A percentile compares a stretch with the other conserved stretches of the same genome.
Conservation (phyloP, 1,140 invertebrate genomes). For the Trichomalopsis sarcophagae region DNA sequence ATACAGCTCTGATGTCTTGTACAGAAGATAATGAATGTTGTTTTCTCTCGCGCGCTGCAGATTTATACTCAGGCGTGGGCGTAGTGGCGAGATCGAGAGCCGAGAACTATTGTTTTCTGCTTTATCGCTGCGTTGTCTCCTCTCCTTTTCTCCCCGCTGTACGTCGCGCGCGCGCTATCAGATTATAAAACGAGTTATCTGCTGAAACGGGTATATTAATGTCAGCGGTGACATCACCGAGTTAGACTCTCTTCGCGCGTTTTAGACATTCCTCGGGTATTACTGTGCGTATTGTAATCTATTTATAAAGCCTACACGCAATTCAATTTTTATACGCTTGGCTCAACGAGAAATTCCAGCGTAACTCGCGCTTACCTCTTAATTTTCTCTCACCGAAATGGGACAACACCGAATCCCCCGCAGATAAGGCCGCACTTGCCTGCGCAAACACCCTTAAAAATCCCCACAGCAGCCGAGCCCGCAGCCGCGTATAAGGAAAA, state of each 20-base stretch:
- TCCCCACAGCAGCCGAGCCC: too few relatives aligned
- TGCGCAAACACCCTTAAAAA: not conserved
- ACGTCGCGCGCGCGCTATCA: not conserved
- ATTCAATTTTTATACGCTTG: too few relatives aligned
- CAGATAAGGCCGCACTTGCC: too few relatives aligned
- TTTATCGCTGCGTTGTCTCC: not conserved
- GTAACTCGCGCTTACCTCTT: too few relatives aligned
- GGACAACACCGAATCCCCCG: too few relatives aligned
- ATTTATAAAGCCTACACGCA: not conserved
- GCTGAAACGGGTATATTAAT: not conserved
- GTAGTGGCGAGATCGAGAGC: not conserved
- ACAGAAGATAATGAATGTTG: too few relatives aligned
- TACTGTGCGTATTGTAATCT: slow-evolving; percentile 2
- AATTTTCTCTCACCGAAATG: too few relatives aligned
- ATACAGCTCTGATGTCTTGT: too few relatives aligned
- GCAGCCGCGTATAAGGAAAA: too few relatives aligned
- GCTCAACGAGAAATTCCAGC: too few relatives aligned
- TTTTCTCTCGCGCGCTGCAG: too few relatives aligned
- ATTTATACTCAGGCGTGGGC: not conserved
- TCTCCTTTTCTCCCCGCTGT: not conserved
- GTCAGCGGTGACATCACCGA: not conserved
- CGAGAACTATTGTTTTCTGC: not conserved
- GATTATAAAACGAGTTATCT: slow-evolving; percentile 18
- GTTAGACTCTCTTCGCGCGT: not conserved
- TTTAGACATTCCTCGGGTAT: not conserved